phyloP scores from a whole-genome alignment of 2,113 vertebrate genomes.

The Varanus salvator region DNA sequence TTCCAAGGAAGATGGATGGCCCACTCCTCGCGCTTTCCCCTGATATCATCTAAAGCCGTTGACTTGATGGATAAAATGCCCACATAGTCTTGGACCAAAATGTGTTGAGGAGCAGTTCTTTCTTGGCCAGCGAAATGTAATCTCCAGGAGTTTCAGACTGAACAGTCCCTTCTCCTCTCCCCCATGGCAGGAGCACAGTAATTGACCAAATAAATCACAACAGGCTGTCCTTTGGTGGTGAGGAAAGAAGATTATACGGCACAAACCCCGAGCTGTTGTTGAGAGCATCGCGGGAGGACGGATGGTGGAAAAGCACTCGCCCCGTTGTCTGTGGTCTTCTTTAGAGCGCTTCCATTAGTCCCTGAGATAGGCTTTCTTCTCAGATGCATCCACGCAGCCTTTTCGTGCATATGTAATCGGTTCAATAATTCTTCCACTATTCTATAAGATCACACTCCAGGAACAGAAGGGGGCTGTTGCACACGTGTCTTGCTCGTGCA shows the following conservation, averaged over 20 bases:
- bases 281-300: not conserved
- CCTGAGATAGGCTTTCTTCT: not conserved
- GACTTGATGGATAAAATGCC: slow-evolving; percentile 41
- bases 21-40: slow-evolving; percentile 14
- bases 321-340: not conserved
- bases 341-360: not conserved
- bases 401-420: no score
- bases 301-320: not conserved
- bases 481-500: no score
- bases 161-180: slow-evolving; percentile 39
- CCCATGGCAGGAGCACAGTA: slow-evolving; percentile 56
- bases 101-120: slow-evolving; percentile 24
- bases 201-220: slow-evolving; percentile 70
- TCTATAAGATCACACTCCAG: no score
- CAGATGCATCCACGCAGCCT: no score
- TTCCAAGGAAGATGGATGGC: slow-evolving; percentile 32
- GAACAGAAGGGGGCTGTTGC: no score
- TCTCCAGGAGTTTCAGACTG: slow-evolving; percentile 28
- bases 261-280: slow-evolving; percentile 8
- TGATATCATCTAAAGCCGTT: slow-evolving; percentile 26
- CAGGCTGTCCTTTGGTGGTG: slow-evolving; percentile 39
- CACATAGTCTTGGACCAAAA: slow-evolving; percentile 38
- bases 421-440: no score
- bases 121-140: slow-evolving; percentile 48
- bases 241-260: slow-evolving; percentile 49